Evolutionary conservation across 2,888 invertebrate genomes (phyloP).

Genomic region (Cheilosia variabilis): DNA sequence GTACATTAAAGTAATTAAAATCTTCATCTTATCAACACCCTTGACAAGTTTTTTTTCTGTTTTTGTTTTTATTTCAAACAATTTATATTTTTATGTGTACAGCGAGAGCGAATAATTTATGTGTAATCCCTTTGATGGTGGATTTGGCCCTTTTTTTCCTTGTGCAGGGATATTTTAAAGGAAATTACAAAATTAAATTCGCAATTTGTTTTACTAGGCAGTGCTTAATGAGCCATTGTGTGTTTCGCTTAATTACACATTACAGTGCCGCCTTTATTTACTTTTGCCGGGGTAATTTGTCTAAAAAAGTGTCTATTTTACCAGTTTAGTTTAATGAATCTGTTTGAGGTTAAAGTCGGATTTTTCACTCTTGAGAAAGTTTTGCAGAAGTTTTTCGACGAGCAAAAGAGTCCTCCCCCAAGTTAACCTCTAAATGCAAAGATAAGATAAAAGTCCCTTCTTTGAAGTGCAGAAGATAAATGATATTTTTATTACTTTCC

Average conservation of each 20-base stretch:
- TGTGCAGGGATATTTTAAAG: not conserved
- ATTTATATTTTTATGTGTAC: not conserved
- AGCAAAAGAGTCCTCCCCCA: too few relatives aligned
- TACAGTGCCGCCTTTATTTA: not conserved
- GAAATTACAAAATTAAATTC: slow-evolving; percentile 18
- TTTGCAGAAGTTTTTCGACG: too few relatives aligned
- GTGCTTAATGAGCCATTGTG: slow-evolving; percentile 23
- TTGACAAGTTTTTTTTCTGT: not conserved
- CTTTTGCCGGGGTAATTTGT: not conserved
- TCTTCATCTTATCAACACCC: slow-evolving; percentile 25
- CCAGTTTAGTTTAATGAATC: not conserved
- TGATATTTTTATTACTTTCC: slow-evolving; percentile 53
- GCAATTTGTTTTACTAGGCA: slow-evolving; percentile 4
- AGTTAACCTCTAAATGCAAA: slow-evolving; percentile 32
- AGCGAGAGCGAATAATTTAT: slow-evolving; percentile 12
- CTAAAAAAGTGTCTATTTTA: not conserved
- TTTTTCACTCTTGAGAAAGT: too few relatives aligned
- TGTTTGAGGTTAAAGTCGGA: too few relatives aligned
- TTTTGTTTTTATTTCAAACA: not conserved
- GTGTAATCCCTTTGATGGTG: slow-evolving; percentile 20
- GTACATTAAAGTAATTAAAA: slow-evolving; percentile 60
- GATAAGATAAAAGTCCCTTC: slow-evolving; percentile 53
- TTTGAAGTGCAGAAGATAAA: slow-evolving; percentile 52
- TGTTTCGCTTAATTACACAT: slow-evolving; percentile 18
- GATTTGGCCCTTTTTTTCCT: not conserved